Evolutionary conservation across 2,888 invertebrate genomes (phyloP).

Genomic region (Danaus chrysippus): DNA sequence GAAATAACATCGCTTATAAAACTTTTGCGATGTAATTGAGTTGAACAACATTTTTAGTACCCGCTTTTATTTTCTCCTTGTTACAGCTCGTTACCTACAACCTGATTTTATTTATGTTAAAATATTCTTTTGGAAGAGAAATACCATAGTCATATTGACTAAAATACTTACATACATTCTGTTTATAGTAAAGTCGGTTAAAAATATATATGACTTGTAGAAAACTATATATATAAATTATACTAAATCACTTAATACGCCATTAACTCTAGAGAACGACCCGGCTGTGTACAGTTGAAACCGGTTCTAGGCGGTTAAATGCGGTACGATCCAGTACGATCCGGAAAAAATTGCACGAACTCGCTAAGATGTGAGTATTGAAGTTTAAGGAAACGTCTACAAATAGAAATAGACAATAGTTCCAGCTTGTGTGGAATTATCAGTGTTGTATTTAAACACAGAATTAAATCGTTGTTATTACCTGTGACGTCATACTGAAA

Average conservation of each 20-base stretch:
- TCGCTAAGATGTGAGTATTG: slow-evolving; percentile 19
- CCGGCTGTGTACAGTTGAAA: slow-evolving; percentile 6
- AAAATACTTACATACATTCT: too few relatives aligned
- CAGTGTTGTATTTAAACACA: not conserved
- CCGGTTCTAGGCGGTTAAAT: slow-evolving; percentile 13
- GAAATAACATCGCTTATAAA: not conserved
- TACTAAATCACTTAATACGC: slow-evolving; percentile 17
- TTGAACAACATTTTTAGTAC: not conserved
- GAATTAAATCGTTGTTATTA: too few relatives aligned
- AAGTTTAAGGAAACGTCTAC: slow-evolving; percentile 10
- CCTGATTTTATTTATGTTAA: too few relatives aligned
- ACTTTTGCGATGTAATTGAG: not conserved
- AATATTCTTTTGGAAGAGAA: too few relatives aligned
- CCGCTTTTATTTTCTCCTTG: not conserved
- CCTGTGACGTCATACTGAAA: too few relatives aligned
- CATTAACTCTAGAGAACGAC: slow-evolving; percentile 18
- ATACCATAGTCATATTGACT: too few relatives aligned
- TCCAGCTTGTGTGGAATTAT: not conserved
- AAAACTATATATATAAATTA: not conserved
- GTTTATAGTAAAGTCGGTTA: too few relatives aligned
- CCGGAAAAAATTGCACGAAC: slow-evolving; percentile 22
- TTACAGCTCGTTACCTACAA: too few relatives aligned
- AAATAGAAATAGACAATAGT: slow-evolving; percentile 1
- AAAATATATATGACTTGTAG: not conserved
- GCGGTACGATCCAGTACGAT: slow-evolving; percentile 17